Evolutionary conservation across 2,113 vertebrate genomes (phyloP).

Genomic region (Labrus mixtus): DNA sequence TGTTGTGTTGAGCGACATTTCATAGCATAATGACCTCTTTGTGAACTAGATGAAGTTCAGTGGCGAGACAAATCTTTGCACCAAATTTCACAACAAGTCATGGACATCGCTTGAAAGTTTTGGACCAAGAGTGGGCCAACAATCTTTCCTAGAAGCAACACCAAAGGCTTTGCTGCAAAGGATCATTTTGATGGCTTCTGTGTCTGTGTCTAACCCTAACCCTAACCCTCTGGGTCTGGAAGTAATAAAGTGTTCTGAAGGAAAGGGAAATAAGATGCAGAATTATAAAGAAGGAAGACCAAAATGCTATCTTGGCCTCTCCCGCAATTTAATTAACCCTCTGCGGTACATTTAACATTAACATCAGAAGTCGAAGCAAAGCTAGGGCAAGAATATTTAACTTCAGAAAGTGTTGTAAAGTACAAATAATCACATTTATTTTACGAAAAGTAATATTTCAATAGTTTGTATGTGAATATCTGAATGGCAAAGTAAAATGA

Average conservation of each 20-base stretch:
- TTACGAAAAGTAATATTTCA: not conserved
- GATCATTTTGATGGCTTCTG: constrained; percentile 29
- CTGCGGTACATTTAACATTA: constrained; percentile 31
- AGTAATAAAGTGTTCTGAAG: constrained; percentile 68
- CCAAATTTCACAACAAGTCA: not conserved
- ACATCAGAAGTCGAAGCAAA: constrained; percentile 17
- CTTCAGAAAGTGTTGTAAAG: not conserved
- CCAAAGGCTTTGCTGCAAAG: not conserved
- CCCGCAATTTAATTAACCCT: constrained; percentile 48
- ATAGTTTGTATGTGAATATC: constrained; percentile 11
- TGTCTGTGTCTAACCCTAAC: too few relatives aligned
- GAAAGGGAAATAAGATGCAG: constrained; percentile 12
- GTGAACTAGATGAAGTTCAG: not conserved
- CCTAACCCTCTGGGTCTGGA: constrained; percentile 69
- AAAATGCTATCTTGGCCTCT: constrained; percentile 46
- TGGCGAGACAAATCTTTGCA: not conserved
- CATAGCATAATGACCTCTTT: not conserved
- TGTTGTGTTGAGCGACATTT: not conserved
- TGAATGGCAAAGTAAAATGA: constrained; percentile 9
- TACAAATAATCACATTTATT: not conserved
- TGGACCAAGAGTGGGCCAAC: fast-evolving
- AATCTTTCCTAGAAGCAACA: not conserved
- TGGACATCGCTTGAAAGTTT: not conserved
- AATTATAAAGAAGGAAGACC: constrained; percentile 52
- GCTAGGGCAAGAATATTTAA: not conserved